These are phyloP conservation scores for Dendroctonus valens DNA, from an alignment of 1,140 invertebrate genomes.

Conservation along the genomic window DNA sequence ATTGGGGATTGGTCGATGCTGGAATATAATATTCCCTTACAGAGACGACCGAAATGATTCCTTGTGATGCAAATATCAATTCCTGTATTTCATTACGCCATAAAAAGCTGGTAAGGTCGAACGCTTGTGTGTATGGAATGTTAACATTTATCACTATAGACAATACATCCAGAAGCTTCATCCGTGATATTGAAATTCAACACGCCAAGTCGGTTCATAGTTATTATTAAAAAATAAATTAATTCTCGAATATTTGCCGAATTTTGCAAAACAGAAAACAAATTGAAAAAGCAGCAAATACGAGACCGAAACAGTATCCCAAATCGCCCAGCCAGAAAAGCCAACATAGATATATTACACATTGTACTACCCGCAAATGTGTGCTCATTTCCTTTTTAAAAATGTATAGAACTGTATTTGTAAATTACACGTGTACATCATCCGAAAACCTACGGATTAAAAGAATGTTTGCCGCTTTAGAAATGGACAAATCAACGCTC, in stretches of 20 bases:
- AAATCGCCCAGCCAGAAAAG: neutral
- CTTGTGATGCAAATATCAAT: conserved; percentile 22
- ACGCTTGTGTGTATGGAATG: too few species aligned
- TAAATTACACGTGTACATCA: conserved; percentile 9
- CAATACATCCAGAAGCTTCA: too few species aligned
- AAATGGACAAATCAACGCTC: conserved; percentile 7
- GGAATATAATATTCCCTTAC: conserved; percentile 23
- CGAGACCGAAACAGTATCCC: neutral
- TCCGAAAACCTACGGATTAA: conserved; percentile 8
- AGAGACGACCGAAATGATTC: conserved; percentile 15
- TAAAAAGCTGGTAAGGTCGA: neutral
- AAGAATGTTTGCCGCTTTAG: conserved; percentile 8
- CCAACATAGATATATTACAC: conserved; percentile 4
- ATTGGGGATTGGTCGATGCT: conserved; percentile 13
- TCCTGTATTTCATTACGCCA: conserved; percentile 11
- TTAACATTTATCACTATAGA: too few species aligned
- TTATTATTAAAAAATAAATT: too few species aligned
- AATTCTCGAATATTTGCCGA: neutral
- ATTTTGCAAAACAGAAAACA: neutral
- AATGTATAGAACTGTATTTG: conserved; percentile 16
- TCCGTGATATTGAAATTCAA: too few species aligned
- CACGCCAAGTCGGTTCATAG: too few species aligned
- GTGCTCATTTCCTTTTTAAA: conserved; percentile 6
- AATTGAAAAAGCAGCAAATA: neutral
- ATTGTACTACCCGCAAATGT: conserved; percentile 9